Evolutionary conservation across 2,888 invertebrate genomes (phyloP), one percentile per base, ranked within the genome.

Genomic region (Microctonus hyperodae): DNA sequence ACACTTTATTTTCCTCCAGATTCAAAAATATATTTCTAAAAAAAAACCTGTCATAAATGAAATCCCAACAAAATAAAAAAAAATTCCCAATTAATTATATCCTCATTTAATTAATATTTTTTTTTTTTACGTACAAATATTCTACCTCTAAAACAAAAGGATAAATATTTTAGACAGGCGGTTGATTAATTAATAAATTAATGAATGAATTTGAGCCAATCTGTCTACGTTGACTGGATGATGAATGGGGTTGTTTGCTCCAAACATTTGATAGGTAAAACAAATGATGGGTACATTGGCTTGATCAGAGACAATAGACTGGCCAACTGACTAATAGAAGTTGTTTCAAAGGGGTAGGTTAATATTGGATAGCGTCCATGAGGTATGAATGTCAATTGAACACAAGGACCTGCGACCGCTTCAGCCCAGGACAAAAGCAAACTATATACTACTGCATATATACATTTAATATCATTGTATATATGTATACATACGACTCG

Each of bases 401-500:
- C 51, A 51, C 23, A 25, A 25, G 25, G 13, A 51, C 25, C 25
- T 16, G 44, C 44, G 16, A 16, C 16, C 7, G 44, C 22, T 23
- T 51, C 51, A 25, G 25, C 51, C 51, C 3, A 51, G 25, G 23
- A 51, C 25, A 51, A 51, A 51, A 51, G 51, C 22, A 13, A 1
- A 13, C 51, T 16, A 16, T 16, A 28, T 28, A 28, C n/a, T n/a
- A n/a, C n/a, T n/a, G n/a, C n/a, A n/a, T n/a, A n/a, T n/a, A n/a
- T n/a, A n/a, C n/a, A n/a, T n/a, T n/a, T n/a, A n/a, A n/a, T n/a
- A n/a, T n/a, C n/a, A n/a, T n/a, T n/a, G n/a, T 28, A 7, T 28
- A 28, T 28, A 7, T 28, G 28, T 28, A 16, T 44, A n/a, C 44
- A 40, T 50, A 60, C 58, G 48, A 68, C 16, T 64, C 56, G 66